Evolutionary conservation across 1,140 invertebrate species (phyloP).

Genomic region (Penaeus japonicus): DNA sequence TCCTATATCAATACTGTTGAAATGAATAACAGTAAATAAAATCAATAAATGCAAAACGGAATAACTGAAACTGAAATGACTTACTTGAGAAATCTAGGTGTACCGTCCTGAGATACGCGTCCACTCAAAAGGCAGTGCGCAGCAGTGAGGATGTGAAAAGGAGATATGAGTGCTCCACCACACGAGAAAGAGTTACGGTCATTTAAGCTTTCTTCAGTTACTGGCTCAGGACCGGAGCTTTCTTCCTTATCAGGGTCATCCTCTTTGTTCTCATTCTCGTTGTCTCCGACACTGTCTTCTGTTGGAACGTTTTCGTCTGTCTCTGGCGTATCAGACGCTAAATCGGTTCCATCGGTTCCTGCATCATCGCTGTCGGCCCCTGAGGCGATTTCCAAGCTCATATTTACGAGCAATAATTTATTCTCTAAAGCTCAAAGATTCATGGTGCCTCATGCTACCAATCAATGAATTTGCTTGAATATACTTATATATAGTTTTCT

Average conservation of each 20-base stretch:
- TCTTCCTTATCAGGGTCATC: neutral
- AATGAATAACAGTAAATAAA: too few relatives aligned
- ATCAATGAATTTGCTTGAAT: too few relatives aligned
- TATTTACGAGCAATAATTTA: too few relatives aligned
- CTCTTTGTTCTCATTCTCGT: neutral
- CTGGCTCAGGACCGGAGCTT: neutral
- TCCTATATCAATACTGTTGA: neutral
- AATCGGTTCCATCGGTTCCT: too few relatives aligned
- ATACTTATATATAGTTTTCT: neutral
- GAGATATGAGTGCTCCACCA: constrained; percentile 3
- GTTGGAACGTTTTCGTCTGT: too few relatives aligned
- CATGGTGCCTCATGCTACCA: too few relatives aligned
- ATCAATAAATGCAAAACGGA: too few relatives aligned
- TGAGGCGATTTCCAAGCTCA: too few relatives aligned
- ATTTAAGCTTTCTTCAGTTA: neutral
- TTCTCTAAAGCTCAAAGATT: too few relatives aligned
- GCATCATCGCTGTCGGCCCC: too few relatives aligned
- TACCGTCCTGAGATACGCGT: neutral
- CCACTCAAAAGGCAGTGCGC: neutral
- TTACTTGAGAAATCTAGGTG: neutral
- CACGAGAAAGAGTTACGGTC: constrained; percentile 2
- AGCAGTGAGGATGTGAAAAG: constrained; percentile 1
- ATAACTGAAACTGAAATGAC: neutral
- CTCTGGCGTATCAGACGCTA: too few relatives aligned
- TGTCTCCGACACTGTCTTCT: too few relatives aligned